These are phyloP conservation scores for Enoplosus armatus DNA, from an alignment of 2,797 vertebrate genomes.

Conservation along the genomic window DNA sequence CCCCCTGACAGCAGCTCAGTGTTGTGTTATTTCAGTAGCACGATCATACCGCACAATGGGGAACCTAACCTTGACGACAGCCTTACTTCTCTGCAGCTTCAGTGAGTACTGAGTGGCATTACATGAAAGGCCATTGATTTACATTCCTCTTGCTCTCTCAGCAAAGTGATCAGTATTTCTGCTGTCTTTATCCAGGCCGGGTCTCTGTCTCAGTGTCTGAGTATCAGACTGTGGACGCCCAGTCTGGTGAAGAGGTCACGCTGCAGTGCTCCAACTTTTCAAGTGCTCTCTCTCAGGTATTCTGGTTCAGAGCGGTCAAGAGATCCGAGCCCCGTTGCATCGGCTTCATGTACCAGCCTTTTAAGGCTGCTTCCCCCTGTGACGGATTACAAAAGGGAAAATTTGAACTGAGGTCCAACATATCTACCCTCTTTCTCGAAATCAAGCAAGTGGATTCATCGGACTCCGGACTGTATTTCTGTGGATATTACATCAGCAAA, in stretches of 20 bases:
- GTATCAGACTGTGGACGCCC: conserved; percentile 5
- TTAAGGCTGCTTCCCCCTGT: accelerated
- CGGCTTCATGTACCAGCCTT: accelerated
- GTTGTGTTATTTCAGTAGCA: background rate
- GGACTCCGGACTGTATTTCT: conserved; percentile 65
- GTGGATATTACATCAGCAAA: background rate
- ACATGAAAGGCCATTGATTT: no score
- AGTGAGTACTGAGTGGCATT: no score
- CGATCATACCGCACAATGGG: background rate
- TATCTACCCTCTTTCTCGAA: conserved; percentile 39
- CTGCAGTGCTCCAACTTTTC: conserved; percentile 45
- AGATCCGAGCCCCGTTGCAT: conserved; percentile 1
- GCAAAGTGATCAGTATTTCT: background rate
- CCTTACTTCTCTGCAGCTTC: background rate
- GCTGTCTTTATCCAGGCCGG: conserved; percentile 10
- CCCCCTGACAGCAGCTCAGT: background rate
- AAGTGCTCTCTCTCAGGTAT: background rate
- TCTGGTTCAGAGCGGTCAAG: conserved; percentile 50
- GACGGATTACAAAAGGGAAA: conserved; percentile 2
- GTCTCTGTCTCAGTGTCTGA: conserved; percentile 10
- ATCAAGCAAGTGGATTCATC: conserved; percentile 7
- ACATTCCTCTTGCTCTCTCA: no score
- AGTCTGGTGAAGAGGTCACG: conserved; percentile 36
- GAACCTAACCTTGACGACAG: background rate
- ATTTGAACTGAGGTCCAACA: conserved; percentile 18